These are phyloP conservation scores for Stenchaetothrips biformis DNA, from an alignment of 2,888 invertebrate genomes.

Conservation along the genomic window DNA sequence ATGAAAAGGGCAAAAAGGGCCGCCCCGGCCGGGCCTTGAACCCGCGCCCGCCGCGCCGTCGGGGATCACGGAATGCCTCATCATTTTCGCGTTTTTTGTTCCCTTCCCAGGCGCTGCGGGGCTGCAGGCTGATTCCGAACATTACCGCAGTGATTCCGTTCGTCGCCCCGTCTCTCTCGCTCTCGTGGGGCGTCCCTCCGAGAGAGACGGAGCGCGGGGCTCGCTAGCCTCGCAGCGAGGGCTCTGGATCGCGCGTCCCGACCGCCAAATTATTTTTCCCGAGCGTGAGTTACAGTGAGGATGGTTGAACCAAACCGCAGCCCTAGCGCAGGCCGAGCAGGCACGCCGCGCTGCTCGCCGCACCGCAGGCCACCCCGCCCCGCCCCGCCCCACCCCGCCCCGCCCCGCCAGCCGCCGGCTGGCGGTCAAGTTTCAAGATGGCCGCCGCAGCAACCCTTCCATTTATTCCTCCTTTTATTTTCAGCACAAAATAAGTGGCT, in stretches of 20 bases:
- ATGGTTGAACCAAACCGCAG: background rate
- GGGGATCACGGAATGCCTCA: background rate
- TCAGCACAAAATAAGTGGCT: background rate
- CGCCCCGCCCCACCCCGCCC: background rate
- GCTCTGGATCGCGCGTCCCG: background rate
- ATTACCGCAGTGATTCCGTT: too few species aligned
- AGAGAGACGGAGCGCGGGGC: too few species aligned
- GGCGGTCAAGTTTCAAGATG: constrained; percentile 2
- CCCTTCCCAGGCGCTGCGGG: background rate
- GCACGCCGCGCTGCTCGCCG: background rate
- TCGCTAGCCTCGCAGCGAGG: too few species aligned
- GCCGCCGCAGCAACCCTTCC: background rate
- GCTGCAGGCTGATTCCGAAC: too few species aligned
- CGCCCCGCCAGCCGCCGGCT: background rate
- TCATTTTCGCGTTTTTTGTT: background rate
- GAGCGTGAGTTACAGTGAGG: background rate
- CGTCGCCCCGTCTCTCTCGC: too few species aligned
- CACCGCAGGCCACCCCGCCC: background rate
- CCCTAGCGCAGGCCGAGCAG: background rate
- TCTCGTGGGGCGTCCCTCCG: too few species aligned
- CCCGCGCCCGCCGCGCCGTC: background rate
- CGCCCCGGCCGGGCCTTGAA: background rate
- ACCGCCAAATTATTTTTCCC: background rate
- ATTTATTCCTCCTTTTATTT: background rate
- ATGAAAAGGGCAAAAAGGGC: too few species aligned